Evolutionary conservation across 2,113 vertebrate species (phyloP).

Genomic region (Rhineura floridana): DNA sequence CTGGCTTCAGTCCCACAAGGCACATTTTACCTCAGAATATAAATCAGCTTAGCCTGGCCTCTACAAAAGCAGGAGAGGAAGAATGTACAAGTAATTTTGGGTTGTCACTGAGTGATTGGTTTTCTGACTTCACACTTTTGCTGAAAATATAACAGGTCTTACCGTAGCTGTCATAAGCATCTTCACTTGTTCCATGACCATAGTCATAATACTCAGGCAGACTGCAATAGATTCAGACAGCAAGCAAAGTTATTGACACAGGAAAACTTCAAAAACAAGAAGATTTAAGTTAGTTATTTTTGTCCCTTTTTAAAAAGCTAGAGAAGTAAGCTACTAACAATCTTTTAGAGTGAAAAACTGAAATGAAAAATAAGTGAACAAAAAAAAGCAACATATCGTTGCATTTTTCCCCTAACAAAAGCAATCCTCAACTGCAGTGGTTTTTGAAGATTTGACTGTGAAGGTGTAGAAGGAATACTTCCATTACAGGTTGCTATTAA

Average conservation of each 20-base stretch:
- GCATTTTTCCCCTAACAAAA: slow-evolving; percentile 19
- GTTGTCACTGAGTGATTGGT: slow-evolving; percentile 59
- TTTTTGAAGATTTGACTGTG: background rate
- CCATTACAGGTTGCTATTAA: background rate
- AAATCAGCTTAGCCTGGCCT: slow-evolving; percentile 61
- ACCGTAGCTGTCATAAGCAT: slow-evolving; percentile 95
- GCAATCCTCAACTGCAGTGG: background rate
- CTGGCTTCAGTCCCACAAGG: slow-evolving; percentile 28
- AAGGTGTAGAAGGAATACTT: background rate
- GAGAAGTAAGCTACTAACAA: background rate
- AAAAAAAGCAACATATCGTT: slow-evolving; percentile 22
- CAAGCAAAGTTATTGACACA: slow-evolving; percentile 56
- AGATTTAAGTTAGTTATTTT: slow-evolving; percentile 34
- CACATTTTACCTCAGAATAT: slow-evolving; percentile 59
- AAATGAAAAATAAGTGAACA: slow-evolving; percentile 17
- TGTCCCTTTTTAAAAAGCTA: background rate
- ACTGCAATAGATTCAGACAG: slow-evolving; percentile 81
- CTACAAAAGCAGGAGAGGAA: slow-evolving; percentile 43
- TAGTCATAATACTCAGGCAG: slow-evolving; percentile 96
- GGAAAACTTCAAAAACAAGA: slow-evolving; percentile 31
- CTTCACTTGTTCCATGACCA: slow-evolving; percentile 88
- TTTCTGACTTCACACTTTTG: slow-evolving; percentile 58
- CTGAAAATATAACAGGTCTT: slow-evolving; percentile 72
- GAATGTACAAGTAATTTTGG: slow-evolving; percentile 56
- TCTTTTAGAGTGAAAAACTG: slow-evolving; percentile 16